Evolutionary conservation across 2,113 vertebrate species (phyloP), one percentile per base, ranked within the genome.

Genomic region (Elachura formosa): DNA sequence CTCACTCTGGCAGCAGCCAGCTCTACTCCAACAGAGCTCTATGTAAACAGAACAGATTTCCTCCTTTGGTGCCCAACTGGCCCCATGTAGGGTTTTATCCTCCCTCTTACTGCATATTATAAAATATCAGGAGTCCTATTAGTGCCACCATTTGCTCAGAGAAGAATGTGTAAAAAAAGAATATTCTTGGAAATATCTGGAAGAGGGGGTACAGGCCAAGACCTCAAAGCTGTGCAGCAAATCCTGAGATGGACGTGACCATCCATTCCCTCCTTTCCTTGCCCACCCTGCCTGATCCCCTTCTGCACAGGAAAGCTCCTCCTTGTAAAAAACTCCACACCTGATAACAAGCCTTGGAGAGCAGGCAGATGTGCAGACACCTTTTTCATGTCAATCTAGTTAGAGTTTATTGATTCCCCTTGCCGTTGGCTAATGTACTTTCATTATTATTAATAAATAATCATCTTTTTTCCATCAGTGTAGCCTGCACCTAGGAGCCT

Each of bases 371-470:
- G 0, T 45, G 69, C 86, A 87, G 91, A 58, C 79, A 67, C 63
- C 75, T 88, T 93, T 74, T 80, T 84, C 86, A 72, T 66, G 76
- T 74, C 76, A 88, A 80, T 90, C 87, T 85, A 77, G 72, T 96
- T 89, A 90, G 78, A 86, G 87, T 86, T 96, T 96, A 97, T 95
- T 91, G 93, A 94, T 97, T 91, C 38, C 38, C n/a, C 43, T 95
- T 95, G 91, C 96, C 93, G 94, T 94, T 4, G 8, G 93, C 91
- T 96, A 96, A 96, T 86, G 72, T 61, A 81, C 82, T 96, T 91
- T 71, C 90, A 86, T 95, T 89, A 95, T 93, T 94, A 96, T 88
- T 96, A 95, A 94, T 94, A 94, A 96, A 93, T 94, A 89, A 94
- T 95, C 85, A 87, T 88, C 11, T 52, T 91, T 94, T 94, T 96